These are phyloP conservation scores for Drosophila neotestacea DNA, from an alignment of 2,888 invertebrate genomes.

Conservation along the genomic window DNA sequence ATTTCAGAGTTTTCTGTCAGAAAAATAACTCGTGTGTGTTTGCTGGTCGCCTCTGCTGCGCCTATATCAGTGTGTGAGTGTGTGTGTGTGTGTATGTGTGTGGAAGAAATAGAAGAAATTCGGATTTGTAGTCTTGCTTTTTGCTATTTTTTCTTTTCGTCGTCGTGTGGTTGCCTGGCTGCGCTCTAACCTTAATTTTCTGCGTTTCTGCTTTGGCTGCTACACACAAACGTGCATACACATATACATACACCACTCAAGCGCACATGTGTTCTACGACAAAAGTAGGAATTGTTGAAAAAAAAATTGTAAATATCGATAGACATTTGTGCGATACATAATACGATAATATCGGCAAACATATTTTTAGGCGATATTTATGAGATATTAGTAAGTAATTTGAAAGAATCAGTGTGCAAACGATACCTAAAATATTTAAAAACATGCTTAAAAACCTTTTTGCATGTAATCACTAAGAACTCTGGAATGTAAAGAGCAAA, in stretches of 20 bases:
- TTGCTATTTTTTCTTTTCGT: constrained; percentile 56
- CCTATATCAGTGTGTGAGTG: constrained; percentile 42
- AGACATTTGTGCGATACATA: constrained; percentile 43
- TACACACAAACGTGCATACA: constrained; percentile 62
- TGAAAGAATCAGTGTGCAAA: too few species aligned
- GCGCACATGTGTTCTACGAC: constrained; percentile 72
- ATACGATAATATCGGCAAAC: too few species aligned
- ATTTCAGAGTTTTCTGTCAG: constrained; percentile 58
- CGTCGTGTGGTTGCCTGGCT: constrained; percentile 64
- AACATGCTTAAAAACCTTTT: too few species aligned
- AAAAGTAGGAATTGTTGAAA: constrained; percentile 56
- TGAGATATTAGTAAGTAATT: too few species aligned
- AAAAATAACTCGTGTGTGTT: constrained; percentile 61
- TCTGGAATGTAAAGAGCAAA: too few species aligned
- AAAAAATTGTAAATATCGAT: constrained; percentile 79
- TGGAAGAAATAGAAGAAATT: constrained; percentile 53
- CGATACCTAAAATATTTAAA: too few species aligned
- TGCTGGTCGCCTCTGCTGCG: constrained; percentile 51
- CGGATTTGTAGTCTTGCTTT: constrained; percentile 64
- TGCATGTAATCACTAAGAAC: too few species aligned
- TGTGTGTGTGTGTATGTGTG: constrained; percentile 7
- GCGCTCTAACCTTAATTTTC: constrained; percentile 84
- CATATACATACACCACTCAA: constrained; percentile 52
- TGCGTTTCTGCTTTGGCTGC: constrained; percentile 75
- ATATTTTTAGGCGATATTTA: too few species aligned